Conservation (phyloP, 1,140 invertebrate species). For the Danaus plexippus region DNA sequence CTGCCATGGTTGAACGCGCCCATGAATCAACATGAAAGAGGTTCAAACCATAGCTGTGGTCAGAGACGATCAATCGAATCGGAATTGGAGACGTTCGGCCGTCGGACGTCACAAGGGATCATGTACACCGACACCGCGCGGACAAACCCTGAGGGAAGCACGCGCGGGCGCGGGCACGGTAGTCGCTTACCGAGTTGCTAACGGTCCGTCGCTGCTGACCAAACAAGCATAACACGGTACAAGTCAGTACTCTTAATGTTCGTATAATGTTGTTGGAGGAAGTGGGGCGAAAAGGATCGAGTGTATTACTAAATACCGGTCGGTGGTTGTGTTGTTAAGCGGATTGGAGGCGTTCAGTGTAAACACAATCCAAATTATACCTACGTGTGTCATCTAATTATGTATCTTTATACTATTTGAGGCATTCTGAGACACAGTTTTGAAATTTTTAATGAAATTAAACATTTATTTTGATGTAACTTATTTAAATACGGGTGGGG, state of each 20-base stretch:
- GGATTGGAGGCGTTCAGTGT: constrained; percentile 13
- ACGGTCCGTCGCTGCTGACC: constrained; percentile 70
- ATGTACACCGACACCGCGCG: constrained; percentile 58
- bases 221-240: constrained; percentile 69
- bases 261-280: constrained; percentile 39
- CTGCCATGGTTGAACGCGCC: constrained; percentile 11
- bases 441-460: too few species aligned
- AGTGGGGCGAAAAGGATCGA: constrained; percentile 18
- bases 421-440: too few species aligned
- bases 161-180: constrained; percentile 49
- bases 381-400: too few species aligned
- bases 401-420: too few species aligned
- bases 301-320: constrained; percentile 22
- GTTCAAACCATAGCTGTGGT: constrained; percentile 13
- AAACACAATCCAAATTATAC: constrained; percentile 7
- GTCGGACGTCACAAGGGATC: constrained; percentile 67
- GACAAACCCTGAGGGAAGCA: constrained; percentile 39
- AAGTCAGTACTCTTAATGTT: constrained; percentile 64
- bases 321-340: constrained; percentile 23
- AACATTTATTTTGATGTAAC: too few species aligned
- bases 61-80: constrained; percentile 18
- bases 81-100: constrained; percentile 36
- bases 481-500: too few species aligned
- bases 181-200: constrained; percentile 68
- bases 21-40: constrained; percentile 7